Conservation (phyloP, 2,888 invertebrate species). For the Agrotis clavis region DNA sequence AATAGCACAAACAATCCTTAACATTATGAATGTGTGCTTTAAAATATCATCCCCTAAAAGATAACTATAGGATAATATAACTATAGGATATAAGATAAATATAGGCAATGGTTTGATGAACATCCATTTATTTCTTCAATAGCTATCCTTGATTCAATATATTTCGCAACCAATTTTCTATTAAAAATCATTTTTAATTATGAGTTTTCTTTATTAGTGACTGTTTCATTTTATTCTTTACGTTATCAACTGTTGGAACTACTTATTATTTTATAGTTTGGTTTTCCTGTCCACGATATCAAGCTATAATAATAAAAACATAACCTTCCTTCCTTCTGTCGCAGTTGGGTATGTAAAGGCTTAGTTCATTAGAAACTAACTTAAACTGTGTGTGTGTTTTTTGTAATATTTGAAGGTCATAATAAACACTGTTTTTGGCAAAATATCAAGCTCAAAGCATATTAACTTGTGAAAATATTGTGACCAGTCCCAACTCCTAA, state of each 20-base stretch:
- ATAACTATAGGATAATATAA: background rate
- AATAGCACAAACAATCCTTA: background rate
- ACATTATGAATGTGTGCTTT: background rate
- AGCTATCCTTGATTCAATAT: background rate
- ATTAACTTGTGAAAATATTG: no score
- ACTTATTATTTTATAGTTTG: background rate
- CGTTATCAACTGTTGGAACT: no score
- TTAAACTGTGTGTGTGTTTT: no score
- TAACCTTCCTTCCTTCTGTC: no score
- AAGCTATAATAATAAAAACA: background rate
- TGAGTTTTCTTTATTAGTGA: background rate
- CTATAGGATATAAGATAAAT: no score
- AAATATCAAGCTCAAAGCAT: no score
- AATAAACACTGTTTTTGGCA: no score
- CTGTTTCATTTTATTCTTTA: background rate
- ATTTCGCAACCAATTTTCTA: background rate
- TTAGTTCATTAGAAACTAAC: no score
- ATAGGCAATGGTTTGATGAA: background rate
- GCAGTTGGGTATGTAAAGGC: no score
- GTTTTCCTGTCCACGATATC: conserved; percentile 8
- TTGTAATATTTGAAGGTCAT: no score
- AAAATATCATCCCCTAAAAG: background rate
- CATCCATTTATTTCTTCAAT: background rate
- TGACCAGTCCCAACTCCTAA: no score
- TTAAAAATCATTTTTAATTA: background rate